Conservation (phyloP, 2,888 invertebrate species). For the Lypha dubia region DNA sequence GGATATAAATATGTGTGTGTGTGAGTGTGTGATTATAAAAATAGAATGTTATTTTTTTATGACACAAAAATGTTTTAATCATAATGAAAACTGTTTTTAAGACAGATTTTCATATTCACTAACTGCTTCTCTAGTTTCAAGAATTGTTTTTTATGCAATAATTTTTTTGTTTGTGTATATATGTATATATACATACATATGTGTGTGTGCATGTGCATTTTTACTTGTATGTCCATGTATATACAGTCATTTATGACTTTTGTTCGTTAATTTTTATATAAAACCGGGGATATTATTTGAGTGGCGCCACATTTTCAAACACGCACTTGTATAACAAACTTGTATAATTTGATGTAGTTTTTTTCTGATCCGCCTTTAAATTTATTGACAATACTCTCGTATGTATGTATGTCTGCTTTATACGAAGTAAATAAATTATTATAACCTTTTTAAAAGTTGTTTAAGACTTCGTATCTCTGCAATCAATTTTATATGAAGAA, state of each 20-base stretch:
- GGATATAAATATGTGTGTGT: too few species aligned
- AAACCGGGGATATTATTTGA: constrained; percentile 50
- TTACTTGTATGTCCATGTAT: background rate
- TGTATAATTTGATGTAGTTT: constrained; percentile 36
- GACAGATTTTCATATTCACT: background rate
- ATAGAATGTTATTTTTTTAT: too few species aligned
- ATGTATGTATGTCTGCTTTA: too few species aligned
- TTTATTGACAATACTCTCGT: constrained; percentile 34
- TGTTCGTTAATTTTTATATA: constrained; percentile 35
- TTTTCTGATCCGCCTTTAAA: constrained; percentile 18
- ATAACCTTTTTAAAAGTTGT: too few species aligned
- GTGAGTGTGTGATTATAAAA: too few species aligned
- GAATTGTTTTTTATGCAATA: background rate
- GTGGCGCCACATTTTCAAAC: constrained; percentile 69
- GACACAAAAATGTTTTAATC: too few species aligned
- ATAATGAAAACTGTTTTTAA: too few species aligned
- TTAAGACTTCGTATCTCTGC: too few species aligned
- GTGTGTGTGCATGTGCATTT: background rate
- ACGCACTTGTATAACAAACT: constrained; percentile 64
- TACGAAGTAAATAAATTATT: background rate
- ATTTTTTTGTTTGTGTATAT: background rate
- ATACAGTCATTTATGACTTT: constrained; percentile 25
- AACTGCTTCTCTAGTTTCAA: background rate
- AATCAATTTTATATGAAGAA: too few species aligned
- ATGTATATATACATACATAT: background rate